Base-by-base conservation (phyloP, 1,140 invertebrate species). In the Thaumetopoea pityocampa region DNA sequence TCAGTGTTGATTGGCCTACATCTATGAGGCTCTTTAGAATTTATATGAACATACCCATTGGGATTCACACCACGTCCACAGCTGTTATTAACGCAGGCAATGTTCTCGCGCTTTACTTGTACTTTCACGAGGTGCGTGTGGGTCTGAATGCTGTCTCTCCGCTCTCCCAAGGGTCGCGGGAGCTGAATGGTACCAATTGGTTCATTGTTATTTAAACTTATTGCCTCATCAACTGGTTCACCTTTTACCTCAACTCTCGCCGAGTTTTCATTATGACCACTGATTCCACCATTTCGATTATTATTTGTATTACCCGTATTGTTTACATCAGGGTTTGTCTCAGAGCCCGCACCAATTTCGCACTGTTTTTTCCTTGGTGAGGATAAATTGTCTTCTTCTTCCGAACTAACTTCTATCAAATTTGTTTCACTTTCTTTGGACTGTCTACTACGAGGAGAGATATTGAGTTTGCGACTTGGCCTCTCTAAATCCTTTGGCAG, bases 351-450 rank as follows among this genome's bases (percentile, higher is more conserved):
- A 19, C 38, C 53, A 51, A 44, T 67, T 4, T 59, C 61, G 63
- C 61, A 57, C 12, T 58, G 64, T 38, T 63, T 67, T 48, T 77
- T 80, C 51, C 64, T 73, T 20, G 68, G 69, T 5, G 60, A 51
- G 7, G 65, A 43, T 10, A 32, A 38, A 57, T 73, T 69, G 17
- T 86, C 82, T 57, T 85, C 85, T 30, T 85, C 85, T 44, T 84
- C 82, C 22, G 82, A 85, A 47, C 81, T 85, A 1, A 85, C 71
- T 70, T 85, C 85, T 48, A 86, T 84, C 19, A 71, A 61, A 50
- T 69, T 64, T 23, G 57, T 22, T 48, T 72, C 63, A 63, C 51
- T 74, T 23, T 78, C 74, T 46, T 70, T 79, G 11, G 74, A 76
- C 6, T 68, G 69, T 53, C 73, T 66, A 42, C 72, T 69, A 11